Evolutionary conservation across 2,888 invertebrate species (phyloP).

Genomic region (Strigamia transsilvanica): DNA sequence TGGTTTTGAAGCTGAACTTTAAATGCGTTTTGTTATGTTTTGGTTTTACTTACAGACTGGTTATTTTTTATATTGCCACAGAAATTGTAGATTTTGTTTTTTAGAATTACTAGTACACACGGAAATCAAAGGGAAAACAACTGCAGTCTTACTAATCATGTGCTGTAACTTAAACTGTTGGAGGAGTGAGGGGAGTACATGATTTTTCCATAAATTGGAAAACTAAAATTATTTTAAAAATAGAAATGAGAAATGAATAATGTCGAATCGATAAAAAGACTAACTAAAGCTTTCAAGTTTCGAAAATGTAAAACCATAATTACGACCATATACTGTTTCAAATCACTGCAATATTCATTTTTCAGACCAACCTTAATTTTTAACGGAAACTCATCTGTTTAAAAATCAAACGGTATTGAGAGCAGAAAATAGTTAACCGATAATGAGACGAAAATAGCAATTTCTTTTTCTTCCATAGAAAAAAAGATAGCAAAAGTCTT

Average conservation of each 20-base stretch:
- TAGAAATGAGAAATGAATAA: not conserved
- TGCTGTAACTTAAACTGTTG: not conserved
- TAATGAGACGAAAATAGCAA: not conserved
- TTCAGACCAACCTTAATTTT: not conserved
- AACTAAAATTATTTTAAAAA: not conserved
- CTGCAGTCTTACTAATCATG: no score
- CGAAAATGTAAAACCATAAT: not conserved
- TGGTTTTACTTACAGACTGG: no score
- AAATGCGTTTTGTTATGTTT: no score
- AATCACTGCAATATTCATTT: not conserved
- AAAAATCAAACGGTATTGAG: not conserved
- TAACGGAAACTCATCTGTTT: not conserved
- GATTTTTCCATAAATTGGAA: not conserved
- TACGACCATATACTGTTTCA: no score
- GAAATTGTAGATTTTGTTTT: no score
- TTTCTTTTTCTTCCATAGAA: not conserved
- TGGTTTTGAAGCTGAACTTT: not conserved
- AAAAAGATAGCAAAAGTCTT: conserved; percentile 22
- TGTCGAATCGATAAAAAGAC: not conserved
- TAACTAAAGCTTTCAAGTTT: not conserved
- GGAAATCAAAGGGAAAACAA: no score
- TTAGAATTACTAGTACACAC: no score
- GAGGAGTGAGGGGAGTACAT: not conserved
- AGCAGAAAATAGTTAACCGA: not conserved
- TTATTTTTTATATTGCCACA: no score